phyloP scores from a whole-genome alignment of 2,113 vertebrate species.

The Triplophysa rosa region DNA sequence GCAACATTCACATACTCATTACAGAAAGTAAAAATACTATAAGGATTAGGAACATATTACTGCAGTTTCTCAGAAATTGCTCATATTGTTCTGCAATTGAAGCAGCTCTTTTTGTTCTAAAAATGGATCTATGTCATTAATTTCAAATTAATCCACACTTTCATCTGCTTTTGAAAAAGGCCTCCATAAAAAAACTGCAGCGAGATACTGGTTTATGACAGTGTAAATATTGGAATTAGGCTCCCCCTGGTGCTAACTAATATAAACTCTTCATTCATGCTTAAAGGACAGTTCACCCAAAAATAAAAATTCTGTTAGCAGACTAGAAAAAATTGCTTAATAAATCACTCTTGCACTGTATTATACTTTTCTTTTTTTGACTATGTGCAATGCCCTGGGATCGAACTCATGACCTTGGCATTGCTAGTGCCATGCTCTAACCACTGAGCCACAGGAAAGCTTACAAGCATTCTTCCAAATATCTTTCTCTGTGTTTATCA shows the following conservation, averaged over 20 bases:
- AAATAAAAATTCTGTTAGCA: no score
- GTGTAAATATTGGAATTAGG: background rate
- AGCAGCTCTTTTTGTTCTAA: background rate
- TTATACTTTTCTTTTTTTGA: no score
- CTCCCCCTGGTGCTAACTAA: constrained; percentile 1
- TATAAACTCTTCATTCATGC: background rate
- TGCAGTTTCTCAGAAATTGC: background rate
- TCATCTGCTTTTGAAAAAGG: background rate
- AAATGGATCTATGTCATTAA: background rate
- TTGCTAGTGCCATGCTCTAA: no score
- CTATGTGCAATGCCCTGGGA: no score
- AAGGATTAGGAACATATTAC: background rate
- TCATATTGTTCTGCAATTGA: background rate
- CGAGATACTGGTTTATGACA: background rate
- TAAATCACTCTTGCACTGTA: no score
- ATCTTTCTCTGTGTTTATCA: no score
- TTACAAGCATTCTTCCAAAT: no score
- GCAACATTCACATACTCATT: background rate
- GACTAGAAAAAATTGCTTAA: no score
- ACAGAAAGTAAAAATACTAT: background rate
- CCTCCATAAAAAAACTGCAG: background rate
- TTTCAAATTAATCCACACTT: background rate
- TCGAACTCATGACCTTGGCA: no score
- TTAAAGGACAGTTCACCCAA: no score
- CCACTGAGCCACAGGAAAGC: no score